Evolutionary conservation across 2,797 vertebrate genomes (phyloP).

Genomic region (Podarcis siculus): DNA sequence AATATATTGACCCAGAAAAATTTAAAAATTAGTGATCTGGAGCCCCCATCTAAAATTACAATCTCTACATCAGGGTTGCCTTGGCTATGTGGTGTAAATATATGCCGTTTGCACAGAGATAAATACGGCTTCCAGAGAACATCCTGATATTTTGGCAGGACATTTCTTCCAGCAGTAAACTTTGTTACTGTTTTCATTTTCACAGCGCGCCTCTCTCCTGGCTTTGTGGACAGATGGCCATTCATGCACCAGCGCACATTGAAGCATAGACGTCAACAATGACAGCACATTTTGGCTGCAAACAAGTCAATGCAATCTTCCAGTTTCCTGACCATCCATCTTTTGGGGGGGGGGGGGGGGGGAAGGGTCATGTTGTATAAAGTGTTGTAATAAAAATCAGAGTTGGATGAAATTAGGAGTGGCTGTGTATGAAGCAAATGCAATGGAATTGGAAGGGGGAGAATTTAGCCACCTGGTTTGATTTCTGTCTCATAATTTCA

Average conservation of each 20-base stretch:
- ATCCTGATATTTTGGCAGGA: constrained; percentile 46
- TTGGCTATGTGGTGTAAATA: background rate
- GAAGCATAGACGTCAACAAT: constrained; percentile 74
- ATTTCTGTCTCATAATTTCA: constrained; percentile 7
- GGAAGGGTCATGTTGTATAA: background rate
- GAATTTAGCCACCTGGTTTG: constrained; percentile 61
- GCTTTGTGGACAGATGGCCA: constrained; percentile 79
- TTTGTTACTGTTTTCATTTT: constrained; percentile 66
- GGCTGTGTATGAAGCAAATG: constrained; percentile 44
- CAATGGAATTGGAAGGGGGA: background rate
- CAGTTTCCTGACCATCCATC: constrained; percentile 75
- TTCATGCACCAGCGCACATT: constrained; percentile 70
- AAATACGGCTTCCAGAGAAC: constrained; percentile 29
- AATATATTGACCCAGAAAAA: background rate
- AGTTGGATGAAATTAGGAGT: constrained; percentile 55
- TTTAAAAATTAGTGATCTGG: background rate
- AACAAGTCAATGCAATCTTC: constrained; percentile 67
- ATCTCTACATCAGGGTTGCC: background rate
- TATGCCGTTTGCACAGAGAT: background rate
- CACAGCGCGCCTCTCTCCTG: constrained; percentile 55
- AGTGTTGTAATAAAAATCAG: constrained; percentile 60
- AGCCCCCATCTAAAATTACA: constrained; percentile 6
- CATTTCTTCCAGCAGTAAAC: constrained; percentile 42
- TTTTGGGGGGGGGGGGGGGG: constrained; percentile 7
- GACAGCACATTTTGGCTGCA: constrained; percentile 76